Conservation (phyloP, 1,140 invertebrate genomes). For the Lucilia cuprina region DNA sequence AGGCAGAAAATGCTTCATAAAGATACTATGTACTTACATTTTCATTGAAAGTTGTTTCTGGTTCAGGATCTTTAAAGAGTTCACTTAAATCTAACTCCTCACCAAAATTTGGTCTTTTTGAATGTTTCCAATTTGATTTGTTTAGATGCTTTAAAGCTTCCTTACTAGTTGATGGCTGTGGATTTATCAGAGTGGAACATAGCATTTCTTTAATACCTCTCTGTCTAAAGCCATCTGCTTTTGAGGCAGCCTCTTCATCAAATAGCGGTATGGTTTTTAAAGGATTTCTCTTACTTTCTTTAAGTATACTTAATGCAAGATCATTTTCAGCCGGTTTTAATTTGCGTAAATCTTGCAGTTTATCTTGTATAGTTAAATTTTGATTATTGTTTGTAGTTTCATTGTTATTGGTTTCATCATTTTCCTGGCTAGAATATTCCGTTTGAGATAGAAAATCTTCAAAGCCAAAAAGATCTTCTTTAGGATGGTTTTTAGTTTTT, state of each 20-base stretch:
- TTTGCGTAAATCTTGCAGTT: conserved; percentile 43
- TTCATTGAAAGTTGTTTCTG: conserved; percentile 50
- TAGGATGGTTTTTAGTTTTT: neutral
- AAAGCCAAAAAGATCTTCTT: conserved; percentile 4
- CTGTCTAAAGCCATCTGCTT: conserved; percentile 38
- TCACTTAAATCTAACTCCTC: neutral
- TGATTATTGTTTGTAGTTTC: neutral
- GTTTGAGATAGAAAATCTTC: conserved; percentile 7
- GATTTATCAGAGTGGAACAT: conserved; percentile 52
- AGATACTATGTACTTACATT: conserved; percentile 41
- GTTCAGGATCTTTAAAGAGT: conserved; percentile 40
- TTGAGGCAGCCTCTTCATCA: neutral
- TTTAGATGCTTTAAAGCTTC: neutral
- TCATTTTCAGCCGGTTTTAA: conserved; percentile 42
- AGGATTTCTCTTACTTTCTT: neutral
- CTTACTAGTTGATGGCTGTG: neutral
- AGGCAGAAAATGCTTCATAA: too few relatives aligned
- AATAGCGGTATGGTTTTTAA: neutral
- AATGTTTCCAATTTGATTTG: neutral
- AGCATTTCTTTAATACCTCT: conserved; percentile 49
- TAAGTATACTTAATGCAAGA: neutral
- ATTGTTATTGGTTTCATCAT: neutral
- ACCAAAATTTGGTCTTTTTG: neutral
- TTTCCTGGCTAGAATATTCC: neutral
- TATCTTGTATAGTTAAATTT: conserved; percentile 41